phyloP scores from a whole-genome alignment of 64 coral and sea anemone species.

The Cladopsammia gracilis region DNA sequence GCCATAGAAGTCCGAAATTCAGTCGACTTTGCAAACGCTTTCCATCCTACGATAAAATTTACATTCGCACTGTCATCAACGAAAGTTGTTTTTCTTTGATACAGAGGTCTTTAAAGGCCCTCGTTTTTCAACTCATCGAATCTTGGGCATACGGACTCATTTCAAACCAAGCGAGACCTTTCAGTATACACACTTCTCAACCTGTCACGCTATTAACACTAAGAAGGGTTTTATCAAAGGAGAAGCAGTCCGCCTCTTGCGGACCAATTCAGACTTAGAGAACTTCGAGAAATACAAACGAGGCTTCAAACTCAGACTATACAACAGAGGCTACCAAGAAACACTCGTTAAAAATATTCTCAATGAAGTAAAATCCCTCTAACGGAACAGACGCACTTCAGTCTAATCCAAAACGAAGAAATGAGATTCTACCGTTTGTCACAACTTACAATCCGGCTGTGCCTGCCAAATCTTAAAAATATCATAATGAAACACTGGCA shows the following conservation, averaged over 20 bases:
- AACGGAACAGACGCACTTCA: background rate
- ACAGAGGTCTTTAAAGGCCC: too few species aligned
- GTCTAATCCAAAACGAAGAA: background rate
- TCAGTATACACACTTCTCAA: too few species aligned
- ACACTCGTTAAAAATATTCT: background rate
- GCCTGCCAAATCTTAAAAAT: background rate
- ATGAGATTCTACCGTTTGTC: slow-evolving; percentile 10
- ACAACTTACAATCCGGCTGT: background rate
- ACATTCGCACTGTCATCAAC: too few species aligned
- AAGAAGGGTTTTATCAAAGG: slow-evolving; percentile 17
- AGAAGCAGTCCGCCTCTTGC: background rate
- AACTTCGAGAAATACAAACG: background rate
- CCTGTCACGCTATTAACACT: background rate
- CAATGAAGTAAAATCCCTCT: background rate
- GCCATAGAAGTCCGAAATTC: background rate
- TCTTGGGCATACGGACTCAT: too few species aligned
- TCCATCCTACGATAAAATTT: too few species aligned
- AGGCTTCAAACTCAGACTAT: background rate
- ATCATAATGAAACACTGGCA: background rate
- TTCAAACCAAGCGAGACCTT: too few species aligned
- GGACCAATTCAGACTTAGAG: background rate
- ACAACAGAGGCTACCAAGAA: background rate
- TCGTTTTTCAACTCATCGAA: too few species aligned
- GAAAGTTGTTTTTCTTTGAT: too few species aligned
- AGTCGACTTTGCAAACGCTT: too few species aligned